Conservation (phyloP, 2,113 vertebrate genomes). For the Hucho hucho region DNA sequence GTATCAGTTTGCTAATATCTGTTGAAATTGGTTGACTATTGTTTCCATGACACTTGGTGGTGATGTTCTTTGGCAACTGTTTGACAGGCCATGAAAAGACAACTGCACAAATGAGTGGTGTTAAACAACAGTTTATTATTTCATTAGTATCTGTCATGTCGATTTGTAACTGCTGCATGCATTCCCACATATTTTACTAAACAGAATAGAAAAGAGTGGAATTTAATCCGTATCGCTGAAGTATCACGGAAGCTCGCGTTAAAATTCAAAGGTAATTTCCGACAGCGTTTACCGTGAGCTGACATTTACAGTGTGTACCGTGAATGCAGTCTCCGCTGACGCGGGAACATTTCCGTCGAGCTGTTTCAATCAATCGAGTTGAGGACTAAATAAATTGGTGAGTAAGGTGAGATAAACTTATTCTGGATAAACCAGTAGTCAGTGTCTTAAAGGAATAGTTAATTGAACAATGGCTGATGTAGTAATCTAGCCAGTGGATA, state of each 20-base stretch:
- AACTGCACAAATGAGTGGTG: neutral
- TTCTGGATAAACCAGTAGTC: too few relatives aligned
- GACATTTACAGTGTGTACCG: too few relatives aligned
- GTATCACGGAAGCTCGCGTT: too few relatives aligned
- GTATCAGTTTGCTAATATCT: neutral
- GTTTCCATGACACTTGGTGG: neutral
- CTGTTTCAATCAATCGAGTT: too few relatives aligned
- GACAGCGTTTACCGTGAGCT: too few relatives aligned
- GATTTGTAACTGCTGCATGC: neutral
- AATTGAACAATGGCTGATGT: too few relatives aligned
- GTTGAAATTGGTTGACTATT: slow-evolving; percentile 2
- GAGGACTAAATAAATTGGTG: too few relatives aligned
- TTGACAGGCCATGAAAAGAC: neutral
- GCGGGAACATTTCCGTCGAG: too few relatives aligned
- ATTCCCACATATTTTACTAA: neutral
- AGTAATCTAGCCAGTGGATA: neutral
- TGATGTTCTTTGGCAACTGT: neutral
- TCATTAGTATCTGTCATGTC: neutral
- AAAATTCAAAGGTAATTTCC: too few relatives aligned
- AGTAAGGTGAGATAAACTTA: too few relatives aligned
- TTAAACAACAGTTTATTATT: neutral
- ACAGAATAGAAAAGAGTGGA: neutral
- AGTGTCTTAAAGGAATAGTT: too few relatives aligned
- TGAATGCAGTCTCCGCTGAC: too few relatives aligned
- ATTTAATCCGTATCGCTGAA: neutral